Percentiles rank a stretch among this genome's conserved stretches.
These are phyloP conservation scores for Seladonia tumulorum DNA, from an alignment of 2,888 invertebrate species.

Conservation along the genomic window DNA sequence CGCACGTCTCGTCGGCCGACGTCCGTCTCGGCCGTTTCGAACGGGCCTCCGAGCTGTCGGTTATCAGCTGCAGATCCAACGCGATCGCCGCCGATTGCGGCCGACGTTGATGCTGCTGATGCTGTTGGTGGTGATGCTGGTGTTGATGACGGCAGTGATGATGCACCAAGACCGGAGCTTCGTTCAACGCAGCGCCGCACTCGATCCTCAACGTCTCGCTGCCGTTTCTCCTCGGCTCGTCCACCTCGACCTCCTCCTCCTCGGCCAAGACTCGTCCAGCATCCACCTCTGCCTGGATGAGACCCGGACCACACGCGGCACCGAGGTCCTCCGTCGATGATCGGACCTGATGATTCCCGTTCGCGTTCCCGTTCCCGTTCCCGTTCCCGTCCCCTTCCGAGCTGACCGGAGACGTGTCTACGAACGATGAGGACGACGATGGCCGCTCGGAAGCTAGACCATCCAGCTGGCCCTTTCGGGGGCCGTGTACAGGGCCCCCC, in stretches of 20 bases:
- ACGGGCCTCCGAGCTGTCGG: conserved; percentile 52
- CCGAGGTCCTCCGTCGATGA: conserved; percentile 41
- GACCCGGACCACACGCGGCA: conserved; percentile 49
- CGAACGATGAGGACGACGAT: conserved; percentile 42
- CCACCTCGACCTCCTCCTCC: conserved; percentile 34
- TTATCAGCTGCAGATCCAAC: conserved; percentile 61
- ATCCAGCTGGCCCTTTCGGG: conserved; percentile 78
- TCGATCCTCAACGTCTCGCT: conserved; percentile 37
- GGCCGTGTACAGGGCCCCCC: conserved; percentile 79
- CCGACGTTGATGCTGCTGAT: conserved; percentile 7
- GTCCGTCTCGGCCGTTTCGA: conserved; percentile 56
- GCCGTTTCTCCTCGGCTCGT: conserved; percentile 16
- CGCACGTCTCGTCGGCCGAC: conserved; percentile 35
- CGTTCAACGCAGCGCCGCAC: conserved; percentile 24
- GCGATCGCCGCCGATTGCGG: conserved; percentile 39
- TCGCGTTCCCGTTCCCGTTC: background rate
- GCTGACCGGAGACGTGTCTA: conserved; percentile 25
- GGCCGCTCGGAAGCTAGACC: conserved; percentile 68
- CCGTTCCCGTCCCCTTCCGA: conserved; percentile 22
- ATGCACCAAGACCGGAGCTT: conserved; percentile 56
- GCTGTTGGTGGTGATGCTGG: background rate
- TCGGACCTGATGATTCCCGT: background rate
- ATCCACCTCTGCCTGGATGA: conserved; percentile 44
- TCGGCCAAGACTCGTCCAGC: conserved; percentile 34
- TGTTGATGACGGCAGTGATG: conserved; percentile 26